Evolutionary conservation across 2,888 invertebrate species (phyloP).

Genomic region (Callosobruchus maculatus): DNA sequence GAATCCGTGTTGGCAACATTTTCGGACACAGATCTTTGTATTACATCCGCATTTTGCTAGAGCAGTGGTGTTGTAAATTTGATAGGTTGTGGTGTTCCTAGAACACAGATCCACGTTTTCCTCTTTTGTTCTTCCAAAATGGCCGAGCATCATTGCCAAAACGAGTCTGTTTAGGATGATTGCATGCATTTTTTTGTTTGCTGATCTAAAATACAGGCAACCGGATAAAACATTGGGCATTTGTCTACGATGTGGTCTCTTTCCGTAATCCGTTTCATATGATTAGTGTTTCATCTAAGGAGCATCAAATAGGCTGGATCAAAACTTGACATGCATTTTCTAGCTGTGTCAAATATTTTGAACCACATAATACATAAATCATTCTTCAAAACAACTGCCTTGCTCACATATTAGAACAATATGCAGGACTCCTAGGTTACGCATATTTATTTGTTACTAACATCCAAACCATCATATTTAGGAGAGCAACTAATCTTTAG

Average conservation of each 20-base stretch:
- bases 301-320: no score
- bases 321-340: no score
- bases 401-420: no score
- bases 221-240: not conserved
- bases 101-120: not conserved
- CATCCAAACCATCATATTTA: no score
- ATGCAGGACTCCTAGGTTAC: no score
- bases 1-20: conserved; percentile 27
- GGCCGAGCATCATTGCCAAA: not conserved
- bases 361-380: no score
- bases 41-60: not conserved
- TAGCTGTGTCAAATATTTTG: no score
- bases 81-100: not conserved
- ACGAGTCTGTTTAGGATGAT: not conserved
- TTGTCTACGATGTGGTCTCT: not conserved
- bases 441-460: no score
- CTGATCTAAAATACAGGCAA: not conserved
- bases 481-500: no score
- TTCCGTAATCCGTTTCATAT: no score
- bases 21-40: conserved; percentile 19
- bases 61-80: not conserved
- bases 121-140: not conserved
- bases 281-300: no score
- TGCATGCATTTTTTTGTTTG: not conserved
- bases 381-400: no score